Evolutionary conservation across 2,113 vertebrate species (phyloP).

Genomic region (Mormyrus iriodes): DNA sequence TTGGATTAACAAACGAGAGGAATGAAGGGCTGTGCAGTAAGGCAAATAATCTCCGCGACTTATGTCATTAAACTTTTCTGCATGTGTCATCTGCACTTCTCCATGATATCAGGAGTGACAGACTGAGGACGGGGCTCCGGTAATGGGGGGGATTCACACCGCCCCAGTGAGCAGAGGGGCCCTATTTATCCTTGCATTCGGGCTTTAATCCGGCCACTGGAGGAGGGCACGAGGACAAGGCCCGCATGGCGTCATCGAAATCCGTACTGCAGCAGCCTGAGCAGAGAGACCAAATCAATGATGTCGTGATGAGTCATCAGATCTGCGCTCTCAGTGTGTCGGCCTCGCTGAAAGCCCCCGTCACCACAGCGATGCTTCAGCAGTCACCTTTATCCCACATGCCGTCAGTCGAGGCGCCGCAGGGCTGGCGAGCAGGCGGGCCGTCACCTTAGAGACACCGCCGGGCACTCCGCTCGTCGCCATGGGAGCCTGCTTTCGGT

Average conservation of each 20-base stretch:
- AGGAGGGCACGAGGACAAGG: background rate
- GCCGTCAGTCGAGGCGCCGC: slow-evolving; percentile 40
- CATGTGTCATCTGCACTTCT: background rate
- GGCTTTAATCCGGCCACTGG: background rate
- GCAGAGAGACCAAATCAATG: slow-evolving; percentile 50
- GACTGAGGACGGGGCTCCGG: background rate
- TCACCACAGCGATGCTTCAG: slow-evolving; percentile 55
- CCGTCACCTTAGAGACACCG: background rate
- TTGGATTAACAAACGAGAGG: background rate
- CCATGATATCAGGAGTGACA: background rate
- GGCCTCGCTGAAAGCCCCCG: slow-evolving; percentile 41
- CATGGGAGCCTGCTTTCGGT: background rate
- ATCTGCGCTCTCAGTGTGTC: slow-evolving; percentile 39
- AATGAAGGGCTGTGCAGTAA: background rate
- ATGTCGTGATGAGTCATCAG: slow-evolving; percentile 57
- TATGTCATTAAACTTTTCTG: background rate
- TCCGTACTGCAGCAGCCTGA: slow-evolving; percentile 26
- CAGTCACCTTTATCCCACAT: slow-evolving; percentile 54
- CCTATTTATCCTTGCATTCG: background rate
- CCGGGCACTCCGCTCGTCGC: accelerated
- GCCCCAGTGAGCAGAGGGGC: background rate
- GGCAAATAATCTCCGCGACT: background rate
- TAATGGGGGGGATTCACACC: background rate
- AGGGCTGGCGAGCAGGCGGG: background rate
- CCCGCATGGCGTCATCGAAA: slow-evolving; percentile 26